A percentile compares a stretch with the other conserved stretches of the same genome.
phyloP scores from a whole-genome alignment of 2,797 vertebrate genomes.

The Garrulus glandarius region DNA sequence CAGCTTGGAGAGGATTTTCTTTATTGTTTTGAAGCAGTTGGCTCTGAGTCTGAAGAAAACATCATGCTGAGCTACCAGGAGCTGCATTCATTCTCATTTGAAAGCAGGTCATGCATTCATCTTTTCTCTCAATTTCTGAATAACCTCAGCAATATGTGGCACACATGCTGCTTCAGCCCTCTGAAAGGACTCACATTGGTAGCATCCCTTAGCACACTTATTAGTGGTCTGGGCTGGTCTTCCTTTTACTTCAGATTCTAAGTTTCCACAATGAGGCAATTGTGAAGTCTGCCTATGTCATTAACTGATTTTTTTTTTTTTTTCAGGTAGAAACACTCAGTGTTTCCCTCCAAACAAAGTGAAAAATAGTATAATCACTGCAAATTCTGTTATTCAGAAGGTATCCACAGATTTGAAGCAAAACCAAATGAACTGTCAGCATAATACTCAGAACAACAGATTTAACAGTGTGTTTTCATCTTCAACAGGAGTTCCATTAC shows the following conservation, averaged over 20 bases:
- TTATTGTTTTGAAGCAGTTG: slow-evolving; percentile 28
- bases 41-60: neutral
- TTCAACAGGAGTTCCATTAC: neutral
- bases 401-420: neutral
- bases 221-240: neutral
- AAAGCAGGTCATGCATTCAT: slow-evolving; percentile 36
- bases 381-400: neutral
- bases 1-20: neutral
- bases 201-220: neutral
- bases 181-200: neutral
- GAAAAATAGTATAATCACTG: neutral
- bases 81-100: slow-evolving; percentile 29
- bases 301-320: neutral
- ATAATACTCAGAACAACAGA: neutral
- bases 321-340: neutral
- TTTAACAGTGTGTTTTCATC: neutral
- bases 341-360: neutral
- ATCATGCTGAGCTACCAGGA: slow-evolving; percentile 1
- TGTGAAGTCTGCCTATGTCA: neutral
- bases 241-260: neutral
- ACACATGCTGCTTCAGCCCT: neutral
- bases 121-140: slow-evolving; percentile 21
- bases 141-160: neutral
- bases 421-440: neutral
- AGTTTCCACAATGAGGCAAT: neutral